Percentiles rank a stretch among this genome's conserved stretches.
Evolutionary conservation across 2,113 vertebrate genomes (phyloP).

Genomic region (Rhinolophus sinicus): DNA sequence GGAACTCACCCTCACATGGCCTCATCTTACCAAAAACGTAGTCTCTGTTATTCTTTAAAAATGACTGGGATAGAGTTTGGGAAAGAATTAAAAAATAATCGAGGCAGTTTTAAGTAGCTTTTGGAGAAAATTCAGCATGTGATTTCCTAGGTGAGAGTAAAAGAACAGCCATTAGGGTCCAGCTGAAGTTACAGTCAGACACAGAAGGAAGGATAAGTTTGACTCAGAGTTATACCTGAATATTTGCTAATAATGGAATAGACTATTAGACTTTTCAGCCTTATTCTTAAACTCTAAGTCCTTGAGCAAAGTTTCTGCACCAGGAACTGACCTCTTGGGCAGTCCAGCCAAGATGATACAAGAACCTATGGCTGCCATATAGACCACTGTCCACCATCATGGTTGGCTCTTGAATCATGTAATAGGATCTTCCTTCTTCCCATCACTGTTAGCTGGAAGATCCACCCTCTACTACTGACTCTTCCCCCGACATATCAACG

Average conservation of each 20-base stretch:
- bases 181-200: not conserved
- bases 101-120: not conserved
- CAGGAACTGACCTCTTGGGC: not conserved
- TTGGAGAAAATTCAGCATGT: not conserved
- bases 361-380: not conserved
- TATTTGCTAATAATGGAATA: not conserved
- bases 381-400: not conserved
- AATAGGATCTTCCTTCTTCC: not conserved
- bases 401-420: not conserved
- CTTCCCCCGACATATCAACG: not conserved
- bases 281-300: not conserved
- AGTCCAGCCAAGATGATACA: no score
- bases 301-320: not conserved
- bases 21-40: not conserved
- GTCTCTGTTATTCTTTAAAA: not conserved
- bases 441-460: not conserved
- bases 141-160: not conserved
- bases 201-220: not conserved
- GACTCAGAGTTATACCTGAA: not conserved
- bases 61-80: not conserved
- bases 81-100: not conserved
- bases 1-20: not conserved
- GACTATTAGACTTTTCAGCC: not conserved
- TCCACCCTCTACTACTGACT: no score
- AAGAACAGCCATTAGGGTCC: not conserved